Conservation (phyloP, 2,888 invertebrate genomes). For the Tineola bisselliella region DNA sequence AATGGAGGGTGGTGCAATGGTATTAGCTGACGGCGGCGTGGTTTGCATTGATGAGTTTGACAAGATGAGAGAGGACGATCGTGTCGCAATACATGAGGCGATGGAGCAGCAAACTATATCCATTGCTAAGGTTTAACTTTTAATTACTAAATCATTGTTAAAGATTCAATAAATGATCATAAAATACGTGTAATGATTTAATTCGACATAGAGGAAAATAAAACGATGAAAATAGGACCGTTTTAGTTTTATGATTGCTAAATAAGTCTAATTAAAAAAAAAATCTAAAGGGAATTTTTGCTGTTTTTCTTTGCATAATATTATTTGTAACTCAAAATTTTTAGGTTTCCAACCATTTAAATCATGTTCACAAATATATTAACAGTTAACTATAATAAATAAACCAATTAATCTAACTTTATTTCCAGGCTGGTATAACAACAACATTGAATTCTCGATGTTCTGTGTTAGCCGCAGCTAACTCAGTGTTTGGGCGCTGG, state of each 20-base stretch:
- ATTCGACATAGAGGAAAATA: no score
- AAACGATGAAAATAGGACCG: no score
- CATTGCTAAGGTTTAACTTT: slow-evolving; percentile 97
- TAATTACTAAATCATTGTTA: no score
- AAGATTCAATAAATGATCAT: no score
- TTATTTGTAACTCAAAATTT: no score
- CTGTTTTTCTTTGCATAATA: no score
- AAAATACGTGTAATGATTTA: no score
- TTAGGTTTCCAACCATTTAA: no score
- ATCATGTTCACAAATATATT: no score
- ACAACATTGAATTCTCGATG: slow-evolving; percentile 98
- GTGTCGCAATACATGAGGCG: slow-evolving; percentile 99
- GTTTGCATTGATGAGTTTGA: slow-evolving; percentile 99
- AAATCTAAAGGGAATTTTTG: no score
- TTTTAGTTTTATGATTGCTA: no score
- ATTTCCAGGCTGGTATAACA: slow-evolving; percentile 91
- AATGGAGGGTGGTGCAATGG: slow-evolving; percentile 99
- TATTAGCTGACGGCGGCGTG: slow-evolving; percentile 97
- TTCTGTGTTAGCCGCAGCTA: slow-evolving; percentile 98
- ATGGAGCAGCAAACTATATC: slow-evolving; percentile 99
- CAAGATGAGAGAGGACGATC: slow-evolving; percentile 99
- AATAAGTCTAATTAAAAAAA: no score
- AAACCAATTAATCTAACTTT: not conserved
- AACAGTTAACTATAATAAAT: not conserved
- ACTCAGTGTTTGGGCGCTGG: slow-evolving; percentile 98